phyloP scores from a whole-genome alignment of 2,113 vertebrate species.

The Sander lucioperca region DNA sequence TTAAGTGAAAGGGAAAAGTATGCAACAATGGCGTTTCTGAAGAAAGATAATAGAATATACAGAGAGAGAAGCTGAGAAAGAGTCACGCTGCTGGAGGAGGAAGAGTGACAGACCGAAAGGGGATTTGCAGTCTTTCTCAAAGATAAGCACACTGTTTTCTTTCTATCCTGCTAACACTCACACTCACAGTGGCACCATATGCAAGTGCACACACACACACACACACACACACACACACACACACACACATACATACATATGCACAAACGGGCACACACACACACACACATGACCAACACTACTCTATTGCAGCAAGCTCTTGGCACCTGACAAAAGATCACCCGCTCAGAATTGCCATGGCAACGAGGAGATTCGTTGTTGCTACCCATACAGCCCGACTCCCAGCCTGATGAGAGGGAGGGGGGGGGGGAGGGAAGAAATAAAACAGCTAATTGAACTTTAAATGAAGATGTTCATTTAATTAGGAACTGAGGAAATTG shows the following conservation, averaged over 20 bases:
- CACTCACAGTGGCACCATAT: constrained; percentile 32
- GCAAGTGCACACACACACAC: neutral
- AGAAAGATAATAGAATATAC: constrained; percentile 44
- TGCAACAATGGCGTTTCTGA: constrained; percentile 28
- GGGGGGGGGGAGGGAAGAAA: neutral
- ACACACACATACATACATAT: constrained; percentile 1
- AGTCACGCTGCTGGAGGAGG: constrained; percentile 47
- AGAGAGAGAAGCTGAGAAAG: constrained; percentile 2
- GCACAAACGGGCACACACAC: too few relatives aligned
- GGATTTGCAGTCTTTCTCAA: constrained; percentile 61
- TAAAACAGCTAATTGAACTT: constrained; percentile 51
- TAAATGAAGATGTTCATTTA: constrained; percentile 49
- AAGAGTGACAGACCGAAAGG: constrained; percentile 65
- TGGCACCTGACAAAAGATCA: constrained; percentile 80
- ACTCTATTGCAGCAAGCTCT: constrained; percentile 66
- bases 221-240: constrained; percentile 4
- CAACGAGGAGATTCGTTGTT: constrained; percentile 68
- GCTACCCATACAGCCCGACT: constrained; percentile 58
- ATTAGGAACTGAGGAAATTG: constrained; percentile 26
- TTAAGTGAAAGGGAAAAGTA: constrained; percentile 17
- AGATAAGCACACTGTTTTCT: constrained; percentile 71
- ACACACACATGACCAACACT: constrained; percentile 33
- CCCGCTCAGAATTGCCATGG: constrained; percentile 74
- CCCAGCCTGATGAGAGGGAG: constrained; percentile 26
- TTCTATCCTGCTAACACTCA: constrained; percentile 46